These are phyloP conservation scores for Jacana jacana DNA, from an alignment of 2,113 vertebrate genomes.

Conservation along the genomic window DNA sequence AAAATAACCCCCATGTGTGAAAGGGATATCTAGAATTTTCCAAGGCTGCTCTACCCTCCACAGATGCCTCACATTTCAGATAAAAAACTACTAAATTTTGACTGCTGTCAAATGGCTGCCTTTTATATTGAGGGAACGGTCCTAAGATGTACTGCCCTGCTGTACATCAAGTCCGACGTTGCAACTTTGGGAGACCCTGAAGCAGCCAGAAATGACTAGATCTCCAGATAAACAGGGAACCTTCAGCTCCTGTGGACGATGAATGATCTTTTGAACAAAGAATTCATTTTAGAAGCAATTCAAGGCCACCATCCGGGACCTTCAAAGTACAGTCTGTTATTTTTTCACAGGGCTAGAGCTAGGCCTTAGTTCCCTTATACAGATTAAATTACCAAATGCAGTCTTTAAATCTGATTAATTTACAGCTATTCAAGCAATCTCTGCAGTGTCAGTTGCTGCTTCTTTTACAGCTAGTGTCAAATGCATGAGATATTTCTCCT, in stretches of 20 bases:
- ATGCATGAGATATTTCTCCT: slow-evolving; percentile 39
- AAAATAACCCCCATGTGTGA: not conserved
- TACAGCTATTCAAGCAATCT: slow-evolving; percentile 46
- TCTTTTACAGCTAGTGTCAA: slow-evolving; percentile 43
- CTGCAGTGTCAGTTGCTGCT: not conserved
- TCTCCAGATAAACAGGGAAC: not conserved
- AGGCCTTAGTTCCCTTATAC: not conserved
- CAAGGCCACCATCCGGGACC: slow-evolving; percentile 21
- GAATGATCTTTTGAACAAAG: slow-evolving; percentile 36
- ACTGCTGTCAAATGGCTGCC: not conserved
- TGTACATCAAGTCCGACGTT: not conserved
- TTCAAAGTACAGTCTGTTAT: not conserved
- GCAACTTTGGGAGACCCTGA: slow-evolving; percentile 7
- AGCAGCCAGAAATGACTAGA: not conserved
- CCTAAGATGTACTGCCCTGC: not conserved
- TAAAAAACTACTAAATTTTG: slow-evolving; percentile 40
- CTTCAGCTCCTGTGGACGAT: slow-evolving; percentile 2
- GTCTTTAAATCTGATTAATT: slow-evolving; percentile 61
- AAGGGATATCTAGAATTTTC: slow-evolving; percentile 23
- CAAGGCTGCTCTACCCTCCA: not conserved
- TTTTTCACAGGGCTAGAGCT: not conserved
- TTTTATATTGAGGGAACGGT: not conserved
- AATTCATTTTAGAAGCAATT: slow-evolving; percentile 43
- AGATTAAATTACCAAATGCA: slow-evolving; percentile 42
- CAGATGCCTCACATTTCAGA: not conserved